phyloP scores from a whole-genome alignment of 2,797 vertebrate genomes.

The Benthosema pterotum region DNA sequence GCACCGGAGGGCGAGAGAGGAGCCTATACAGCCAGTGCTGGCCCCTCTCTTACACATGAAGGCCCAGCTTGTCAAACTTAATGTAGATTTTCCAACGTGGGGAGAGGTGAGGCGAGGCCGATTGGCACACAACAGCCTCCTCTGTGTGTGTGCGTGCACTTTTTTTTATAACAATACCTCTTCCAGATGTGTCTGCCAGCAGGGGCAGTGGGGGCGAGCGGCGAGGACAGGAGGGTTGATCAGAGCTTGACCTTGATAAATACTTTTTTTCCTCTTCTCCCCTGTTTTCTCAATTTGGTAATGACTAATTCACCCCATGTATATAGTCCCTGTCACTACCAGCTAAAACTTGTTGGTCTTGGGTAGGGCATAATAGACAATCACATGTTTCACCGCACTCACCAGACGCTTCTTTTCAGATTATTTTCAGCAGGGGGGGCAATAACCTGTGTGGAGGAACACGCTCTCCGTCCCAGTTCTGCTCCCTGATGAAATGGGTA shows the following conservation, averaged over 20 bases:
- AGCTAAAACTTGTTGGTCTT: no score
- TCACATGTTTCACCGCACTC: no score
- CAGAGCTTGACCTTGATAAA: constrained; percentile 43
- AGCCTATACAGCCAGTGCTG: constrained; percentile 59
- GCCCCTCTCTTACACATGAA: constrained; percentile 72
- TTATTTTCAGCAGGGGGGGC: no score
- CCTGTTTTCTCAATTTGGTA: not conserved
- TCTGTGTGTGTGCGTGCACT: constrained; percentile 68
- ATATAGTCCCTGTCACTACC: not conserved
- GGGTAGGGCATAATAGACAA: no score
- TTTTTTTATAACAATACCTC: constrained; percentile 76
- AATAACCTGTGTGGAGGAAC: no score
- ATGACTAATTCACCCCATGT: not conserved
- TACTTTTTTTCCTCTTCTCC: constrained; percentile 20
- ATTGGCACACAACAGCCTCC: constrained; percentile 72
- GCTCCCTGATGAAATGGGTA: no score
- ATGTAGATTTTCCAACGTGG: constrained; percentile 76
- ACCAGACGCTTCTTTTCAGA: no score
- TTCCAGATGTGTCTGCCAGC: constrained; percentile 68
- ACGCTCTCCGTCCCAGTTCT: no score
- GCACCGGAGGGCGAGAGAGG: constrained; percentile 62
- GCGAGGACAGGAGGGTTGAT: constrained; percentile 23
- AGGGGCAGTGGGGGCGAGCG: constrained; percentile 26
- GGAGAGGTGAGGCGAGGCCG: constrained; percentile 71
- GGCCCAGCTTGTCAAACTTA: constrained; percentile 79